Evolutionary conservation across 2,113 vertebrate genomes (phyloP), one percentile per base, ranked within the genome.

Genomic region (Barnardius zonarius): DNA sequence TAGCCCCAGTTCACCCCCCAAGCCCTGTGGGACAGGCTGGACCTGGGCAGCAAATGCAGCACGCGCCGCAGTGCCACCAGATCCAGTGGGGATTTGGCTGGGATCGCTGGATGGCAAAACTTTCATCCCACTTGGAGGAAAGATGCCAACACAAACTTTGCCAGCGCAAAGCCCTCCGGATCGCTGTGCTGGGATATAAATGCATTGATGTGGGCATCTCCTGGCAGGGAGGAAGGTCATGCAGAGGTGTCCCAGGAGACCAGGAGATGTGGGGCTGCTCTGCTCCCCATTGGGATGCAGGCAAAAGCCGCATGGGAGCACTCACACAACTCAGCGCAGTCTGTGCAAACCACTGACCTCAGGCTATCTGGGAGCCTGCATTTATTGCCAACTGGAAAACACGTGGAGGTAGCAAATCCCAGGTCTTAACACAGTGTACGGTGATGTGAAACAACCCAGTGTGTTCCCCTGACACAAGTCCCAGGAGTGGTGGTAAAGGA

Each of bases 1-100:
- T 37, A 68, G 39, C 25, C 25, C 8, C 0, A 0, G 1, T 19
- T 85, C 6, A 6, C 5, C 2, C 28, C 3, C 12, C 1, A 7
- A 54, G 20, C 6, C 44, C 35, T 2, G 1, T 9, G 35, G 78
- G 41, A 49, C 74, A 43, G 39, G 15, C 25, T 15, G 52, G 52
- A 28, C n/a, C 13, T 0, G 1, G 49, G 64, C 43, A 43, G 62
- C 67, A 49, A 43, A 82, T 3, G 54, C 69, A 84, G 55, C 83
- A 41, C 55, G 43, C 9, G 4, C 52, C 2, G 1, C 0, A 2
- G 31, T 39, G 87, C 57, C 35, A 1, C 15, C 4, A 1, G 17
- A 19, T 44, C 57, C 1, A 0, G 2, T 2, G 37, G 46, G 77
- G 63, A 23, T 61, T 59, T 5, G 39, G 61, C 22, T 19, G 62